These are phyloP conservation scores for Karalla daura DNA, from an alignment of 2,797 vertebrate genomes.

Conservation along the genomic window DNA sequence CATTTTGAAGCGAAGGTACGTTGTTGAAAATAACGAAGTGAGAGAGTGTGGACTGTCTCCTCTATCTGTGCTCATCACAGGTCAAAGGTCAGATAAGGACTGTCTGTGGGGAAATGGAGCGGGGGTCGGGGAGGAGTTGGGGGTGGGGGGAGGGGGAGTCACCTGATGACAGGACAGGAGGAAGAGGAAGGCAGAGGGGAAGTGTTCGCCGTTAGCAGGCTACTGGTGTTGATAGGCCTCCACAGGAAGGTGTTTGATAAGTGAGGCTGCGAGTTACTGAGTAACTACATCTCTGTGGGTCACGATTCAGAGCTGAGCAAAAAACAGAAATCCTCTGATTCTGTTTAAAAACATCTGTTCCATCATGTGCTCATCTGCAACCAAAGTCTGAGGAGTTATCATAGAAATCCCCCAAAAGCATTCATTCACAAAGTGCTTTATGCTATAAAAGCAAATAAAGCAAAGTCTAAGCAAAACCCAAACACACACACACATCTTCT, in stretches of 20 bases:
- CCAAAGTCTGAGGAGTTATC: no score
- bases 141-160: slow-evolving; percentile 17
- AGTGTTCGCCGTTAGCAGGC: slow-evolving; percentile 63
- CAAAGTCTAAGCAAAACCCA: no score
- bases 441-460: no score
- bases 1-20: no score
- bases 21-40: no score
- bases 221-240: slow-evolving; percentile 75
- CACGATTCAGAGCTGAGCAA: slow-evolving; percentile 29
- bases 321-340: no score
- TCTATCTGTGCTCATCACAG: slow-evolving; percentile 70
- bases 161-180: slow-evolving; percentile 68
- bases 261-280: slow-evolving; percentile 62
- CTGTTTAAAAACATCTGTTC: no score
- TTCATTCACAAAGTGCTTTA: no score
- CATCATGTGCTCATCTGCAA: no score
- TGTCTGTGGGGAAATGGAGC: slow-evolving; percentile 67
- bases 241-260: slow-evolving; percentile 70
- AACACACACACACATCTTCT: no score
- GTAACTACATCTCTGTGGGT: slow-evolving; percentile 49
- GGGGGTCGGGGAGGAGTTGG: background rate
- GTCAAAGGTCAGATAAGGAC: slow-evolving; percentile 78
- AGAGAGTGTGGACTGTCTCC: slow-evolving; percentile 59
- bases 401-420: no score
- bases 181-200: slow-evolving; percentile 68